Conservation (phyloP, 2,888 invertebrate genomes). For the Phengaris alcon region DNA sequence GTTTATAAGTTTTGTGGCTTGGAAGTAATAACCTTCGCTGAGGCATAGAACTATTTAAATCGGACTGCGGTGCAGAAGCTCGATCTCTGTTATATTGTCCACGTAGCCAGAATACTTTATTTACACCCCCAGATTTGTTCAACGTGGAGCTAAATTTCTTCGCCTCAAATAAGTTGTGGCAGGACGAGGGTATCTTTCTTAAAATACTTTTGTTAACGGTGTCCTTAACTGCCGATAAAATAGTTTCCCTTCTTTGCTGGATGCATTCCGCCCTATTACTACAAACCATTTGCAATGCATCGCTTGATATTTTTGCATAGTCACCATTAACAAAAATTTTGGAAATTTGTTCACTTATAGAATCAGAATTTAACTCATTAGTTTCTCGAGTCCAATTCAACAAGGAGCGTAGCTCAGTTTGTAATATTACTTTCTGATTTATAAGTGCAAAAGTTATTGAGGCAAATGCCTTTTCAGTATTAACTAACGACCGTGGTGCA, state of each 20-base stretch:
- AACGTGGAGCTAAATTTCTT: not conserved
- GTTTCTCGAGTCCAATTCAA: no score
- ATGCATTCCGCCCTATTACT: not conserved
- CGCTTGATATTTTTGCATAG: no score
- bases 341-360: no score
- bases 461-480: no score
- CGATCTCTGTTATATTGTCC: not conserved
- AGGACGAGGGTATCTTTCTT: conserved; percentile 16
- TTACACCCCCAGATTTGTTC: not conserved
- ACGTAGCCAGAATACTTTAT: not conserved
- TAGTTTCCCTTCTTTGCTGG: not conserved
- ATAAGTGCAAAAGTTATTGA: no score
- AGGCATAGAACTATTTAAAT: not conserved
- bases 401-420: no score
- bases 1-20: not conserved
- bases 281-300: not conserved
- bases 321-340: no score
- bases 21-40: not conserved
- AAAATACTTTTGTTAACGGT: not conserved
- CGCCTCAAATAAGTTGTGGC: not conserved
- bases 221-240: not conserved
- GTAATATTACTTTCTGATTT: no score
- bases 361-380: no score
- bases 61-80: not conserved
- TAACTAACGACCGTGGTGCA: no score